Evolutionary conservation across 2,113 vertebrate genomes (phyloP), one percentile per base, ranked within the genome.

Genomic region (Hydrolagus affinis): DNA sequence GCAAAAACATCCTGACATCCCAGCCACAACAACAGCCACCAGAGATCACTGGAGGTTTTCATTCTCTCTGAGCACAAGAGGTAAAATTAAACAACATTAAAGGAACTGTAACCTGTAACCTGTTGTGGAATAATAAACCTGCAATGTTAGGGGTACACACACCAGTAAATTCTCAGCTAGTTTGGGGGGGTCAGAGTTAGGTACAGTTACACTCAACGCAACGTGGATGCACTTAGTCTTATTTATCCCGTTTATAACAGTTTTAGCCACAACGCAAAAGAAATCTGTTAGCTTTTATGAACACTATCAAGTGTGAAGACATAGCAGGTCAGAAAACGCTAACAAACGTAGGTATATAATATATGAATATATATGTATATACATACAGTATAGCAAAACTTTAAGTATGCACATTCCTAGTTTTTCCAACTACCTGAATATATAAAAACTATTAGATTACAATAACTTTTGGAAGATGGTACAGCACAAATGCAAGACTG

Each of bases 1-100:
- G 94, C 90, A 87, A 89, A 92, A 87, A 92, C 80, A 1, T 89
- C 85, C 72, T 91, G 91, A 59, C 92, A 83, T 85, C 91, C 91
- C 86, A 93, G 87, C 87, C 94, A 88, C 83, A 95, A 89, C 86
- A 96, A 88, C 86, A 94, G 86, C 87, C 90, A 92, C 30, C 85
- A 92, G 80, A 92, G 85, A 85, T 78, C 88, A 86, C 87, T 86
- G 88, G 92, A 86, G 93, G 94, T 95, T 88, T 77, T 90, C 88
- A 23, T 86, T 88, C 90, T 89, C 85, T 89, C 94, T 15, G 75
- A 85, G 77, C 89, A 0, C 89, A 89, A 89, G 86, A 21, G 87
- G 1, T 87, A 21, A 19, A 62, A 83, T 23, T 71, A 15, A 85
- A 56, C 21, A 19, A 8, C 8, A 83, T 68, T 66, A 3, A 83